Conservation (phyloP, 2,113 vertebrate genomes). For the Taxidea taxus region DNA sequence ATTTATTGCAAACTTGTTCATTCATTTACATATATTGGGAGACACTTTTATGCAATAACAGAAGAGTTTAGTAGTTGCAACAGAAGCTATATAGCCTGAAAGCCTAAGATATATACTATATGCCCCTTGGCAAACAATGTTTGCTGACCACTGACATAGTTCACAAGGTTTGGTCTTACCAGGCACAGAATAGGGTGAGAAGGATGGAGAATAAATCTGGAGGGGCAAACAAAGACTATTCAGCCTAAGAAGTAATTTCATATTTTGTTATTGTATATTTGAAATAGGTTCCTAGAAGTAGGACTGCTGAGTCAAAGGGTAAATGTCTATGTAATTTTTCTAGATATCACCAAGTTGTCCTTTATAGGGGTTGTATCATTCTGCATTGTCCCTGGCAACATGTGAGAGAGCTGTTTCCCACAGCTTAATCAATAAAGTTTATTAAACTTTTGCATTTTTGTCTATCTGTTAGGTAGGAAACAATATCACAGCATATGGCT, state of each 20-base stretch:
- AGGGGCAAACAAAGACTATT: not conserved
- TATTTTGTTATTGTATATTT: not conserved
- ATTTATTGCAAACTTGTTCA: not conserved
- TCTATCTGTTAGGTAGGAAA: not conserved
- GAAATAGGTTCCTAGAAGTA: not conserved
- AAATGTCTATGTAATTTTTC: not conserved
- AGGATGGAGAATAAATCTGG: not conserved
- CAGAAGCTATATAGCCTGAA: not conserved
- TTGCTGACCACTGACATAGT: not conserved
- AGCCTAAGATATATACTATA: not conserved
- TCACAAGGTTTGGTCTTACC: not conserved
- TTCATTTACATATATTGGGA: not conserved
- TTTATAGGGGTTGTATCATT: not conserved
- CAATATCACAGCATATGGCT: not conserved
- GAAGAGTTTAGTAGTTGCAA: not conserved
- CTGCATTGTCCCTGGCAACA: not conserved
- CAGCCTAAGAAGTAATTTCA: not conserved
- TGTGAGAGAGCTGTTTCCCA: not conserved
- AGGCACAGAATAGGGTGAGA: not conserved
- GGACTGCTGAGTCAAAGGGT: not conserved
- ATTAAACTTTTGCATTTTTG: not conserved
- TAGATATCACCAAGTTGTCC: not conserved
- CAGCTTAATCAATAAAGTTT: not conserved
- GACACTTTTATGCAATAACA: not conserved
- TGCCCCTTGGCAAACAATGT: not conserved